A percentile compares a stretch with the other conserved stretches of the same genome.
These are phyloP conservation scores for Lomographa bimaculata DNA, from an alignment of 2,888 invertebrate species.

Conservation along the genomic window DNA sequence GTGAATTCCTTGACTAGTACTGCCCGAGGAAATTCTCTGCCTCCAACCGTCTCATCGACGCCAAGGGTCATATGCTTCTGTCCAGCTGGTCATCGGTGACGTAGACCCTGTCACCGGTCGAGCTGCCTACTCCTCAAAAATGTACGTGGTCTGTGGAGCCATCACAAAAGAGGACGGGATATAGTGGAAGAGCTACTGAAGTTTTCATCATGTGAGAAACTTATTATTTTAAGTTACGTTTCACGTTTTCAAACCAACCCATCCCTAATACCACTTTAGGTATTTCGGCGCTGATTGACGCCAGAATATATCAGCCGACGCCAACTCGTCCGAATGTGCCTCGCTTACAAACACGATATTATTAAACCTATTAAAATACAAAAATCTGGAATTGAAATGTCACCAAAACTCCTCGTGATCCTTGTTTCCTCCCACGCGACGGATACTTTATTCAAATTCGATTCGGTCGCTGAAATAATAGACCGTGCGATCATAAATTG, in stretches of 20 bases:
- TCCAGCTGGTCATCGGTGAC: conserved; percentile 98
- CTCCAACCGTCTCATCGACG: conserved; percentile 98
- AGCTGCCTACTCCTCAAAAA: conserved; percentile 93
- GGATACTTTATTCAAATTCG: conserved; percentile 19
- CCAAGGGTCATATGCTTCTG: conserved; percentile 99
- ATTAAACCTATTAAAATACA: conserved; percentile 26
- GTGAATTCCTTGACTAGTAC: conserved; percentile 99
- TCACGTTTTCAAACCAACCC: too few relatives aligned
- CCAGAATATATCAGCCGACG: conserved; percentile 24
- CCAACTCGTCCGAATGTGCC: conserved; percentile 30
- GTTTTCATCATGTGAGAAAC: too few relatives aligned
- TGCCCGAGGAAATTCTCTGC: conserved; percentile 99
- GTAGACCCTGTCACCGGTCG: conserved; percentile 97
- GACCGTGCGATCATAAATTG: conserved; percentile 11
- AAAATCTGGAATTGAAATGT: conserved; percentile 20
- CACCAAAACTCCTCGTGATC: conserved; percentile 31
- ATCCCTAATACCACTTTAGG: neutral
- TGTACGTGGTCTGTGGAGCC: conserved; percentile 98
- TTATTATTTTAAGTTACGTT: too few relatives aligned
- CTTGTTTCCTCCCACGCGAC: conserved; percentile 31
- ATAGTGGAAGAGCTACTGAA: too few relatives aligned
- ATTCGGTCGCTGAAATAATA: conserved; percentile 18
- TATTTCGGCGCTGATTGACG: neutral
- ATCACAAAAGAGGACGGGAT: too few relatives aligned
- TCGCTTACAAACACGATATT: conserved; percentile 13